Conservation (phyloP, 2,113 vertebrate genomes). For the Limnothrissa miodon region DNA sequence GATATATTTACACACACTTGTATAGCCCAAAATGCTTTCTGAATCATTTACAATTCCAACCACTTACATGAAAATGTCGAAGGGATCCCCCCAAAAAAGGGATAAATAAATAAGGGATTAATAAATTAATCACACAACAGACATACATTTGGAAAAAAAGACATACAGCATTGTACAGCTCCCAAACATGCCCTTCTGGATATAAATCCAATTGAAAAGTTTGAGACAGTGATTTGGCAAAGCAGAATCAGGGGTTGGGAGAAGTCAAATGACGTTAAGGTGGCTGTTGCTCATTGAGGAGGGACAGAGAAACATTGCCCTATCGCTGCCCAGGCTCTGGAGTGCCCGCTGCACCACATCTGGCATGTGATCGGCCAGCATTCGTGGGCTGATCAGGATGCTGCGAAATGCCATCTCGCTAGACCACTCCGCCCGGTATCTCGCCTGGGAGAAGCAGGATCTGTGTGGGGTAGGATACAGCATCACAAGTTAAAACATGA, state of each 20-base stretch:
- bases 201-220: neutral
- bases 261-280: constrained; percentile 62
- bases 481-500: neutral
- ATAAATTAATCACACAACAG: constrained; percentile 2
- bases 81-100: neutral
- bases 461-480: constrained; percentile 55
- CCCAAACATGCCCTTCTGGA: constrained; percentile 5
- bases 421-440: constrained; percentile 81
- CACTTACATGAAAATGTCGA: constrained; percentile 46
- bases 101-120: constrained; percentile 33
- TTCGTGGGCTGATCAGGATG: constrained; percentile 90
- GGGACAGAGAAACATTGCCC: constrained; percentile 72
- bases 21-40: constrained; percentile 37
- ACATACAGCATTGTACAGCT: constrained; percentile 5
- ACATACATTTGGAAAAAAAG: constrained; percentile 11
- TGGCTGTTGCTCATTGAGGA: constrained; percentile 62
- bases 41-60: neutral
- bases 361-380: constrained; percentile 94
- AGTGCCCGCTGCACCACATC: constrained; percentile 81
- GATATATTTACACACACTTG: constrained; percentile 32
- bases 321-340: constrained; percentile 70
- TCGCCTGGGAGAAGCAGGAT: constrained; percentile 79
- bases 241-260: neutral
- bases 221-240: neutral
- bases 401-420: constrained; percentile 78